phyloP scores from a whole-genome alignment of 2,797 vertebrate species.

The Cyprinella venusta region DNA sequence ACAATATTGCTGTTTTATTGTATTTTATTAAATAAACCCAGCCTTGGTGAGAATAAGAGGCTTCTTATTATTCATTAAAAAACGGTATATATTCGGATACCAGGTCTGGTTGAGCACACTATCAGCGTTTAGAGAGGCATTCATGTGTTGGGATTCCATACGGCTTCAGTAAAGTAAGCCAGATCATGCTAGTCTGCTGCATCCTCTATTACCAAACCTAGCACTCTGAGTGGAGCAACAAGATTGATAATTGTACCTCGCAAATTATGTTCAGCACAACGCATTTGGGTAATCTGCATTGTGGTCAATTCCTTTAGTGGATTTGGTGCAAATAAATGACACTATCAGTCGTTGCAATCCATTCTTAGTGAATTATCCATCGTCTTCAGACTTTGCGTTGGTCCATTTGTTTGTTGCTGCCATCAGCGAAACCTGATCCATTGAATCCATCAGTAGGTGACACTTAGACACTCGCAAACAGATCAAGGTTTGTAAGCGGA shows the following conservation, averaged over 20 bases:
- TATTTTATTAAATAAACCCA: neutral
- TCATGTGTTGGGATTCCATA: neutral
- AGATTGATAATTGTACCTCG: neutral
- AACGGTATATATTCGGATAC: neutral
- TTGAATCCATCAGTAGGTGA: conserved; percentile 18
- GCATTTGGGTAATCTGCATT: conserved; percentile 8
- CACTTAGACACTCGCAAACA: conserved; percentile 31
- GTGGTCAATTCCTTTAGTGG: conserved; percentile 23
- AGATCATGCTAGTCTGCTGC: neutral
- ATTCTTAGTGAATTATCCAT: conserved; percentile 21
- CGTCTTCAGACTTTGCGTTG: neutral
- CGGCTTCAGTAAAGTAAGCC: neutral
- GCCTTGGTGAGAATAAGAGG: neutral
- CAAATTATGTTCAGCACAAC: conserved; percentile 5
- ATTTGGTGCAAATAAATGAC: conserved; percentile 32
- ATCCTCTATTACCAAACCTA: neutral
- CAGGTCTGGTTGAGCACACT: neutral
- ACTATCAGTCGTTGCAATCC: conserved; percentile 6
- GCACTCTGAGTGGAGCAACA: neutral
- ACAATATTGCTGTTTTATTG: no score
- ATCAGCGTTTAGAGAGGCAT: neutral
- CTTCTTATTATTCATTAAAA: no score
- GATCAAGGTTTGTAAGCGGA: conserved; percentile 56
- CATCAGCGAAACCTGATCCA: conserved; percentile 16
- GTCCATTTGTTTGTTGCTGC: conserved; percentile 23